Base-by-base conservation (phyloP, 1,140 invertebrate genomes). In the Eriosoma lanigerum region DNA sequence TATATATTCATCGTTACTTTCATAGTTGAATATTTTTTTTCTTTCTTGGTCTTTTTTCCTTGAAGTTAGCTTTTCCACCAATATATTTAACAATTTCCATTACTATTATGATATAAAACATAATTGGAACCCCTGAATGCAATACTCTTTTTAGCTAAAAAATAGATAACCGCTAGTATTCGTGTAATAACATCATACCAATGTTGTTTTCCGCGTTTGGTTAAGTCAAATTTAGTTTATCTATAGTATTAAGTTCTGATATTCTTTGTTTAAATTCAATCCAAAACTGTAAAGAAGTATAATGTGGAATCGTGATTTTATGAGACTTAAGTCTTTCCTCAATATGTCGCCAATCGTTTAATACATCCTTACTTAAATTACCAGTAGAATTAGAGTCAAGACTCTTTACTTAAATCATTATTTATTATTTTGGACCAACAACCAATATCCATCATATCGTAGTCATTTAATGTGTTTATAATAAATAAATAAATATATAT, bases 121-220 rank as follows among this genome's bases (percentile, higher is more conserved):
- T 75, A 48, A 24, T 26, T 44, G 0, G 46, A 29, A 6, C 72
- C 72, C 21, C 72, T 21, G 48, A 75, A 75, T 26, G 48, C 72
- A 54, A 44, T 29, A 17, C 44, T 44, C 0, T 75, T 29, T 29
- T 54, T 75, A 21, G 72, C 72, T 19, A 75, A 58, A 46, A 44
- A 75, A 26, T 75, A 26, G 24, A 75, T 58, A 0, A 58, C 48
- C 15, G 48, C 46, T 29, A 75, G 19, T 29, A 75, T 58, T 72
- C 68, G 44, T 48, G n/a, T 80, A 58, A 80, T 62, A 56, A 60
- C 46, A 54, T 44, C 48, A 46, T 52, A 6, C 60, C 46, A 80
- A 52, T 64, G 32, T 38, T 64, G 46, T 56, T 38, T 50, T 72
- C 68, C 44, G 15, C 38, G 26, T 72, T 44, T 52, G 29, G 0